Percentiles rank a stretch among this genome's conserved stretches.
Conservation (phyloP, 1,140 invertebrate genomes). For the Chrysoperla carnea region DNA sequence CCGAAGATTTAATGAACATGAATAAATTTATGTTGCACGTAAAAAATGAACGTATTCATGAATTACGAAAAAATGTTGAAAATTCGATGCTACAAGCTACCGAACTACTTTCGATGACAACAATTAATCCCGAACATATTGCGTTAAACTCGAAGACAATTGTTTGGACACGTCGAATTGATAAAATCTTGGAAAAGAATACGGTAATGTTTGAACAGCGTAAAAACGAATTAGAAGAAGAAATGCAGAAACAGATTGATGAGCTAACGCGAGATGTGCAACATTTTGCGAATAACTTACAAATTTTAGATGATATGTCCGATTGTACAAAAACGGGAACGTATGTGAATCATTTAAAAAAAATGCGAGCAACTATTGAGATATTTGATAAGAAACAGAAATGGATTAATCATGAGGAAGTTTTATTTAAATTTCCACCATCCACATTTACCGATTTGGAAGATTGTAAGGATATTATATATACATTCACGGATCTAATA, state of each 20-base stretch:
- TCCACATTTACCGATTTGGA: conserved; percentile 56
- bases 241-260: conserved; percentile 43
- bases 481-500: conserved; percentile 48
- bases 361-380: conserved; percentile 53
- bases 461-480: conserved; percentile 46
- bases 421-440: conserved; percentile 61
- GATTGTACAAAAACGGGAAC: conserved; percentile 39
- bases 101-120: conserved; percentile 47
- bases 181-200: conserved; percentile 51
- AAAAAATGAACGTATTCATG: conserved; percentile 10
- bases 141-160: conserved; percentile 45
- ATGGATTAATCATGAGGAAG: conserved; percentile 84
- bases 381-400: conserved; percentile 50
- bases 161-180: conserved; percentile 52
- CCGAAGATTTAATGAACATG: conserved; percentile 48
- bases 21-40: conserved; percentile 30
- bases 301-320: conserved; percentile 49
- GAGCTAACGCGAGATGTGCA: conserved; percentile 48
- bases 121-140: conserved; percentile 29
- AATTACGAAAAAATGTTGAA: conserved; percentile 39
- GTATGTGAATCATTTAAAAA: conserved; percentile 50
- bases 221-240: conserved; percentile 66
- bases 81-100: conserved; percentile 39
- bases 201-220: conserved; percentile 54
- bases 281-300: conserved; percentile 47